A percentile compares a stretch with the other conserved stretches of the same genome.
phyloP scores from a whole-genome alignment of 2,113 vertebrate genomes.

The Australoheros scitulus region DNA sequence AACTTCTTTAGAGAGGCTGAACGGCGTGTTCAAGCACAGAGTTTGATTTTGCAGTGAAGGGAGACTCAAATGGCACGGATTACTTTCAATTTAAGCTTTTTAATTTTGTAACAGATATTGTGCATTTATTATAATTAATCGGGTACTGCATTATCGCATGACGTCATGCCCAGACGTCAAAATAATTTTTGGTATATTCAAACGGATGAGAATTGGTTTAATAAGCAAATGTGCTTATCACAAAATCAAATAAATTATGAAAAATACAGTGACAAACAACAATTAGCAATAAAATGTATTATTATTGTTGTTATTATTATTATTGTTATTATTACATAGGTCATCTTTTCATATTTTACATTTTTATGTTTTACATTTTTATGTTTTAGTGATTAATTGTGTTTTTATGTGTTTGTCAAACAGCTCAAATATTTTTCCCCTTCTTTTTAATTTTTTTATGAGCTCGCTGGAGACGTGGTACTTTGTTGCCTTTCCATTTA shows the following conservation, averaged over 20 bases:
- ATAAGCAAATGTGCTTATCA: not conserved
- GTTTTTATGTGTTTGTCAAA: not conserved
- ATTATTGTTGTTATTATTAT: not conserved
- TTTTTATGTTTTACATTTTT: not conserved
- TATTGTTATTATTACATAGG: not conserved
- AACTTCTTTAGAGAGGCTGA: not conserved
- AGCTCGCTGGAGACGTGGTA: not conserved
- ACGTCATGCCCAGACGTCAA: not conserved
- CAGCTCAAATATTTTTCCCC: not conserved
- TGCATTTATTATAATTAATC: not conserved
- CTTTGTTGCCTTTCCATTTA: conserved; percentile 14
- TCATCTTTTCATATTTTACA: not conserved
- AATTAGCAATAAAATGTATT: not conserved
- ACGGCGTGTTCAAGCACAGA: not conserved
- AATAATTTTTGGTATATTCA: not conserved
- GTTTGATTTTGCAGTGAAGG: not conserved
- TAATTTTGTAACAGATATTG: not conserved
- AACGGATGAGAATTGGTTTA: not conserved
- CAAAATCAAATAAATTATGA: not conserved
- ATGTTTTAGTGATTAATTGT: not conserved
- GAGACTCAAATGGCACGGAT: not conserved
- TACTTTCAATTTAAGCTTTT: not conserved
- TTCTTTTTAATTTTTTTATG: not conserved
- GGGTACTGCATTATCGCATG: not conserved
- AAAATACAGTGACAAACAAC: not conserved